Evolutionary conservation across 1,140 invertebrate genomes (phyloP), one percentile per base, ranked within the genome.

Genomic region (Globodera ellingtonae): DNA sequence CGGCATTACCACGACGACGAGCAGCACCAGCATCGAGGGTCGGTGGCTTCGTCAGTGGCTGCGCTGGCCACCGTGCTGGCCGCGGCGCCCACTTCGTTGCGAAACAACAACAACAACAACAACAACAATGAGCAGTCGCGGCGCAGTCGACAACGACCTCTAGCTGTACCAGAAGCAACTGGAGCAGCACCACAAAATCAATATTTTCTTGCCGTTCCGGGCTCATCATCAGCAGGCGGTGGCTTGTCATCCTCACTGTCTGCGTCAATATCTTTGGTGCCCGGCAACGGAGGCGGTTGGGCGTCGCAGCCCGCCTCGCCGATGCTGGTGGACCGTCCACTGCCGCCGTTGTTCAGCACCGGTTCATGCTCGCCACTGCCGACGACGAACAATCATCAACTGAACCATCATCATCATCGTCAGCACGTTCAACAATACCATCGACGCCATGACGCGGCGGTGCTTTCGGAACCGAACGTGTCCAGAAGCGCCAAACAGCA

Each of bases 121-220:
- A 75, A 75, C 74, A 78, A 75, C 75, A 21, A 78, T 44, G 13
- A 46, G 75, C 18, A 21, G 50, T n/a, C 6, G 78, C 46, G 79
- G 66, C 48, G 71, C 69, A 47, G 56, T 46, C 50, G n/a, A 6
- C 24, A 21, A 52, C 52, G 35, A 52, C 65, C 65, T 9, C 50
- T 75, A 44, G 44, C 46, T 44, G 47, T 74, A 35, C 50, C 50
- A 74, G 21, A 72, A n/a, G 56, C 52, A 21, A 18, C 72, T 15
- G 65, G 5, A 52, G 18, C 72, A n/a, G 3, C 73, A 3, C 47
- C 73, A 9, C 35, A 35, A 4, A 18, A 75, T 15, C 72, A 75
- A 48, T 48, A 62, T 66, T 52, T 62, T 44, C 73, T 62, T 44
- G n/a, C 44, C 62, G 62, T 75, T 15, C 62, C 62, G 46, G 73